Percentiles rank a stretch among this genome's conserved stretches.
Evolutionary conservation across 2,888 invertebrate species (phyloP).

Genomic region (Apodemia duryi): DNA sequence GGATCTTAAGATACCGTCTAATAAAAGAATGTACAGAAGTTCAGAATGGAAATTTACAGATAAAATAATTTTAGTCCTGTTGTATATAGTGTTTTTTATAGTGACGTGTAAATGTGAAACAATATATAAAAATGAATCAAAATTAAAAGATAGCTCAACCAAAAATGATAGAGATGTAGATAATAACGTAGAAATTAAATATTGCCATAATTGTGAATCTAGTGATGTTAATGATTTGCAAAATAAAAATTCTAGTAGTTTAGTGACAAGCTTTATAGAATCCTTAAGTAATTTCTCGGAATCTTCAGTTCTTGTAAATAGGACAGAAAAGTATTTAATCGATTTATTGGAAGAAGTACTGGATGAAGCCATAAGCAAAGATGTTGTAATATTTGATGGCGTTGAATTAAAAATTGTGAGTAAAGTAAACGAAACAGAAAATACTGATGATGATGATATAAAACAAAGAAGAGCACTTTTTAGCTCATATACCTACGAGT

Average conservation of each 20-base stretch:
- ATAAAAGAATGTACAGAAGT: conserved; percentile 42
- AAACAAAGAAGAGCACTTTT: conserved; percentile 56
- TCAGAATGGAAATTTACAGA: conserved; percentile 51
- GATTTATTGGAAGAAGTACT: conserved; percentile 76
- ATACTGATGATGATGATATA: conserved; percentile 27
- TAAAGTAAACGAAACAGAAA: conserved; percentile 32
- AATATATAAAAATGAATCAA: conserved; percentile 42
- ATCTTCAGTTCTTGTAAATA: conserved; percentile 53
- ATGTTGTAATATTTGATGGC: conserved; percentile 79
- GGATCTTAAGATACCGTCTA: conserved; percentile 46
- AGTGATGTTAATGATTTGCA: conserved; percentile 33
- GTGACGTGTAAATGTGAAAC: conserved; percentile 51
- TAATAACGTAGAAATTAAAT: conserved; percentile 56
- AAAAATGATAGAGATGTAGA: conserved; percentile 52
- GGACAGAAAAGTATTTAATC: conserved; percentile 61
- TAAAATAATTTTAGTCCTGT: conserved; percentile 44
- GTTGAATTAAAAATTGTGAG: conserved; percentile 66
- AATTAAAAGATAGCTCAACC: conserved; percentile 51
- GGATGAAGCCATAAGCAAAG: conserved; percentile 76
- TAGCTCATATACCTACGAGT: conserved; percentile 66
- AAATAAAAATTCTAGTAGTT: conserved; percentile 28
- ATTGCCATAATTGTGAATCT: conserved; percentile 71
- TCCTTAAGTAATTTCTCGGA: conserved; percentile 50
- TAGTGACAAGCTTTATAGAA: conserved; percentile 51
- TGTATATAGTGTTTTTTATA: conserved; percentile 51